phyloP scores from a whole-genome alignment of 2,113 vertebrate genomes.

The Tragelaphus scriptus region DNA sequence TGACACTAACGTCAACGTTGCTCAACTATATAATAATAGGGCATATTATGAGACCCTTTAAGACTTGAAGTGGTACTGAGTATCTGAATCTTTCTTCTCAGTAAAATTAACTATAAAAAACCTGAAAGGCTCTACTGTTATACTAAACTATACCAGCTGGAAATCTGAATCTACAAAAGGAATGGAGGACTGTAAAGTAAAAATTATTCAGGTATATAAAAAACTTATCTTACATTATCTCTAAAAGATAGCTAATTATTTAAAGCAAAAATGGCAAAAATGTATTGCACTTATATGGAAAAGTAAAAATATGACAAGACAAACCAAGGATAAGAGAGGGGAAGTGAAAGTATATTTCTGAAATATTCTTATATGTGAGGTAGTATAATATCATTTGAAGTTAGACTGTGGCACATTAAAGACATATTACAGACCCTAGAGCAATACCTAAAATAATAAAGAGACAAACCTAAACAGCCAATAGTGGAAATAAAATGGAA shows the following conservation, averaged over 20 bases:
- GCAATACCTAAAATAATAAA: slow-evolving; percentile 6
- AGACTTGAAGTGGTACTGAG: background rate
- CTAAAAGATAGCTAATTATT: background rate
- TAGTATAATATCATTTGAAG: background rate
- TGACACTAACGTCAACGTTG: background rate
- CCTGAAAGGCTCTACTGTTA: background rate
- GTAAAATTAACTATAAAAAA: background rate
- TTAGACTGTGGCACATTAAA: background rate
- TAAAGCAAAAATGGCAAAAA: background rate
- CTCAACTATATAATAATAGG: background rate
- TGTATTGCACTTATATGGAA: background rate
- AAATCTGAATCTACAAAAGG: background rate
- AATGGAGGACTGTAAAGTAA: background rate
- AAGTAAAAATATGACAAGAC: background rate
- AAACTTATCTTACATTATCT: background rate
- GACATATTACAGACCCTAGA: background rate
- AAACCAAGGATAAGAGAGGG: background rate
- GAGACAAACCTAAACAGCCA: background rate
- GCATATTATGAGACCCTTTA: background rate
- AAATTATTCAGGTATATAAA: background rate
- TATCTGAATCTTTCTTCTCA: background rate
- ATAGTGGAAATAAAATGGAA: background rate
- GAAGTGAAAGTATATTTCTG: background rate
- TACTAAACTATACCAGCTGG: background rate
- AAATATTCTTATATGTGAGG: background rate